Conservation (phyloP, 2,888 invertebrate genomes). For the Cordilura impudica region DNA sequence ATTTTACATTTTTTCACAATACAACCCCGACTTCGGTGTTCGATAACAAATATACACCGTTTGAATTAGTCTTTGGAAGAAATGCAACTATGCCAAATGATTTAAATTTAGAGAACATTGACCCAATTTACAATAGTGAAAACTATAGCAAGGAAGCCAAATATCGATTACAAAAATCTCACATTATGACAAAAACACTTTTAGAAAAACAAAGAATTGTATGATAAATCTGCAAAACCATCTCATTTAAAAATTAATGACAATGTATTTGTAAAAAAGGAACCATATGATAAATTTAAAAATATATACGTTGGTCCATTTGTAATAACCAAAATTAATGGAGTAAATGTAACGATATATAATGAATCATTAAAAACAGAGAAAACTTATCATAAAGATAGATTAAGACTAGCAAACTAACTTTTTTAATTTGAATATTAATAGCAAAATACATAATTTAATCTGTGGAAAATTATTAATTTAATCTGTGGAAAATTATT, state of each 20-base stretch:
- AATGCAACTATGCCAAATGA: background rate
- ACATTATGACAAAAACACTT: no score
- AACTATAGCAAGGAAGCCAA: background rate
- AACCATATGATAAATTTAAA: conserved; percentile 8
- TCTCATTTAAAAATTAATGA: background rate
- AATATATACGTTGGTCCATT: conserved; percentile 1
- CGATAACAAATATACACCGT: no score
- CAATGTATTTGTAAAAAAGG: background rate
- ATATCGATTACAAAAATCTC: no score
- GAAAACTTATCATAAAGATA: background rate
- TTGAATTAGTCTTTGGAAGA: no score
- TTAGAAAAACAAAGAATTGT: no score
- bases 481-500: no score
- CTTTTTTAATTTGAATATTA: no score
- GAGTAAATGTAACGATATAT: background rate
- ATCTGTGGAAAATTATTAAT: no score
- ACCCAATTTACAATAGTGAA: background rate
- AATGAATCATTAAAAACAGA: background rate
- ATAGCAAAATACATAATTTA: no score
- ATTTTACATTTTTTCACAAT: no score
- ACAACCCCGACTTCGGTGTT: no score
- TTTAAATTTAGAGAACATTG: background rate
- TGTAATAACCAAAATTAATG: background rate
- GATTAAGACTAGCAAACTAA: conserved; percentile 6
- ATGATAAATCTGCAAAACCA: no score